These are phyloP conservation scores for Trissoscelio sp. DNA, from an alignment of 2,888 invertebrate species.

Conservation along the genomic window DNA sequence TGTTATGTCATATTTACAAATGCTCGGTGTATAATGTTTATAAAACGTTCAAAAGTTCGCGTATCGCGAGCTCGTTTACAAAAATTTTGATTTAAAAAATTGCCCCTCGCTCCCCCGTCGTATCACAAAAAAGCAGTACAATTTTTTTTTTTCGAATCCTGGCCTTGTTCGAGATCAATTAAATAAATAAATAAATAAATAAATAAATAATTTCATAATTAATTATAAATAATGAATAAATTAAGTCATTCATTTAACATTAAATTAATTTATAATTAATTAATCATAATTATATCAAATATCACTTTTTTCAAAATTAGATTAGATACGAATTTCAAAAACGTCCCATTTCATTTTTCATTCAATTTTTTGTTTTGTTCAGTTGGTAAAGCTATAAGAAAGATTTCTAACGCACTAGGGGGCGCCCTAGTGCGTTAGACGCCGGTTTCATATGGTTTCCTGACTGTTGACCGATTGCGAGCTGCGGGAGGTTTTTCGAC, in stretches of 20 bases:
- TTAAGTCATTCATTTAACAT: slow-evolving; percentile 21
- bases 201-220: slow-evolving; percentile 25
- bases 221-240: slow-evolving; percentile 5
- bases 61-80: too few relatives aligned
- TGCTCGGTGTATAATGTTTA: too few relatives aligned
- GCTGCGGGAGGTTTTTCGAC: slow-evolving; percentile 90
- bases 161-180: slow-evolving; percentile 43
- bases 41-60: too few relatives aligned
- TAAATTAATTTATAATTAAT: too few relatives aligned
- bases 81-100: too few relatives aligned
- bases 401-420: slow-evolving; percentile 77
- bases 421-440: slow-evolving; percentile 81
- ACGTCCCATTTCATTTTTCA: not conserved
- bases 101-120: too few relatives aligned
- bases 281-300: too few relatives aligned
- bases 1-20: too few relatives aligned
- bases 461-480: slow-evolving; percentile 84
- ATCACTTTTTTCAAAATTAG: not conserved
- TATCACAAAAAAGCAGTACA: too few relatives aligned
- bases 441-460: slow-evolving; percentile 82
- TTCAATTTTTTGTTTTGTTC: too few relatives aligned
- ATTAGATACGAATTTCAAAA: not conserved
- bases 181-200: slow-evolving; percentile 40
- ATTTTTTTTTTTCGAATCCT: too few relatives aligned
- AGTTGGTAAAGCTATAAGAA: slow-evolving; percentile 49